Evolutionary conservation across 2,797 vertebrate genomes (phyloP), one percentile per base, ranked within the genome.

Genomic region (Spizella passerina): DNA sequence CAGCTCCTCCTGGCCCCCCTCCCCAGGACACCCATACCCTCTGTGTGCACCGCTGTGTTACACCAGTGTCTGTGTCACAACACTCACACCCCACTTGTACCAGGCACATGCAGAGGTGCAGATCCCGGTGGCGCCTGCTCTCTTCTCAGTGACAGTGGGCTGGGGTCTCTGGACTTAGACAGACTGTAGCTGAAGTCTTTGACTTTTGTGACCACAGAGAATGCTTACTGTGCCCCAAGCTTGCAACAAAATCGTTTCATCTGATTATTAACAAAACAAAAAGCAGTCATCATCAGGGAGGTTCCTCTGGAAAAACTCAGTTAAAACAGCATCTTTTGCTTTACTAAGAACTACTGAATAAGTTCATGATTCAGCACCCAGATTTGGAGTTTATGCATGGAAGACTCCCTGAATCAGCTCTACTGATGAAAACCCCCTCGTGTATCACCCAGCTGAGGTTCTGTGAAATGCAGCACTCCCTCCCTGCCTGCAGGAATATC

Each of bases 41-140:
- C 29, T n/a, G 8, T 2, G 65, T 5, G 30, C 53, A 27, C 17
- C 34, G 7, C 49, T 29, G 49, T 50, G 49, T 6, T 3, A 39
- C 68, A 27, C 12, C 22, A 13, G n/a, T 2, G 12, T 0, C 4
- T 12, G 3, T 46, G 49, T 46, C 75, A 49, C 60, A 70, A 9
- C 2, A 1, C 18, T 15, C 3, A n/a, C 36, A 60, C 5, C 44
- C 29, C 6, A 2, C 2, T 1, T 7, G 8, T 3, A 24, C 24
- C 9, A n/a, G 1, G 22, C 32, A 30, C 10, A 11, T 8, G 26
- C 10, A 57, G 60, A 41, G 13, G 44, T 29, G 29, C 26, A 14
- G 64, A 27, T 36, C 7, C 1, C 4, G 4, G 20, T 3, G 18
- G 55, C 53, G 52, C 38, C 3, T 6, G 7, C 5, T 66, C 64